These are phyloP conservation scores for Rhingia rostrata DNA, from an alignment of 2,888 invertebrate genomes.

Conservation along the genomic window DNA sequence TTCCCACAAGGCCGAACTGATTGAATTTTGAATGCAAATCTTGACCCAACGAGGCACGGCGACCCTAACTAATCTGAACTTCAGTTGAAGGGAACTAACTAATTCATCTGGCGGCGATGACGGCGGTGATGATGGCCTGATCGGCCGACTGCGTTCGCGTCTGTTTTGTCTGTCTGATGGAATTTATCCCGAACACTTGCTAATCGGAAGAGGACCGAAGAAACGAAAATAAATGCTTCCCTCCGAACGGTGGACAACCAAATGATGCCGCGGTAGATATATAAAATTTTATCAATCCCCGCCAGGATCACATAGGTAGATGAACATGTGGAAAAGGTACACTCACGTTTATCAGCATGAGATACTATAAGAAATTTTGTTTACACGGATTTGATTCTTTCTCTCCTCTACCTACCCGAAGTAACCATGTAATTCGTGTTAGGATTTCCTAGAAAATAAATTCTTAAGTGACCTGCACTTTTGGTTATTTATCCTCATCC, in stretches of 20 bases:
- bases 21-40: conserved; percentile 68
- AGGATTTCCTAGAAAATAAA: conserved; percentile 22
- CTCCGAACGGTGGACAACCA: background rate
- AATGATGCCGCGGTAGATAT: conserved; percentile 2
- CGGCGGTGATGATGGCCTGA: conserved; percentile 8
- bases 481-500: background rate
- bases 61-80: conserved; percentile 61
- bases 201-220: conserved; percentile 19
- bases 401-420: conserved; percentile 5
- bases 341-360: too few species aligned
- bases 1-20: conserved; percentile 55
- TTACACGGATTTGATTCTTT: background rate
- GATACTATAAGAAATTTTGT: background rate
- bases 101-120: background rate
- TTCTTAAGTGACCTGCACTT: background rate
- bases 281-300: too few species aligned
- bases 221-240: background rate
- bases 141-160: conserved; percentile 2
- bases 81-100: conserved; percentile 56
- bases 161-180: conserved; percentile 33
- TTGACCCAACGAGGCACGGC: conserved; percentile 53
- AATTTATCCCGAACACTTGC: conserved; percentile 6
- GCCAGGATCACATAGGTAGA: too few species aligned
- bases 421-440: background rate
- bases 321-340: too few species aligned